These are phyloP conservation scores for Scatophagus argus DNA, from an alignment of 2,113 vertebrate genomes.

Conservation along the genomic window DNA sequence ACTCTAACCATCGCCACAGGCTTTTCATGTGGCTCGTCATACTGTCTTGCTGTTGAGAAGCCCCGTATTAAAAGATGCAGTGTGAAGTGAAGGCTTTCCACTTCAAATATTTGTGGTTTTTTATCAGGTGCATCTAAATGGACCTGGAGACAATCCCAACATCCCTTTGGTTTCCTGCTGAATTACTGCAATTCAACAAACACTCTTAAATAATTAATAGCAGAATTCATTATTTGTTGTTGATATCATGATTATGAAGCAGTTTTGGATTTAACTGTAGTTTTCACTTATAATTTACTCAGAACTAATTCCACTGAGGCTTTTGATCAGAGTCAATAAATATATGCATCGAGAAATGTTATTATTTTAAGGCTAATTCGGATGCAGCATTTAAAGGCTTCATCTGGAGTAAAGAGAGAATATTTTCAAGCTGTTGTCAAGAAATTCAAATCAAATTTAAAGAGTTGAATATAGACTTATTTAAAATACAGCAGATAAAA, in stretches of 20 bases:
- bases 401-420: background rate
- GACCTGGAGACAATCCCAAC: slow-evolving; percentile 11
- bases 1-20: slow-evolving; percentile 41
- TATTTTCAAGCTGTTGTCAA: background rate
- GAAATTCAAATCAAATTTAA: background rate
- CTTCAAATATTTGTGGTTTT: slow-evolving; percentile 41
- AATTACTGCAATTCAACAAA: background rate
- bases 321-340: slow-evolving; percentile 2
- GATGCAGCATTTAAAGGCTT: background rate
- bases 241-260: background rate
- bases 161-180: background rate
- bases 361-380: background rate
- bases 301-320: background rate
- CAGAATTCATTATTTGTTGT: background rate
- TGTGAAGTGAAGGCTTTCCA: slow-evolving; percentile 17
- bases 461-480: background rate
- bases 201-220: background rate
- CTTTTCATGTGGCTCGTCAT: slow-evolving; percentile 53
- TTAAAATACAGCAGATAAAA: no score
- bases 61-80: slow-evolving; percentile 23
- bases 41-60: slow-evolving; percentile 48
- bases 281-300: background rate
- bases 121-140: slow-evolving; percentile 27
- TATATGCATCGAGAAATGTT: background rate
- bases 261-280: background rate